phyloP scores from a whole-genome alignment of 1,140 invertebrate genomes.

The Chironomus striatipennis region DNA sequence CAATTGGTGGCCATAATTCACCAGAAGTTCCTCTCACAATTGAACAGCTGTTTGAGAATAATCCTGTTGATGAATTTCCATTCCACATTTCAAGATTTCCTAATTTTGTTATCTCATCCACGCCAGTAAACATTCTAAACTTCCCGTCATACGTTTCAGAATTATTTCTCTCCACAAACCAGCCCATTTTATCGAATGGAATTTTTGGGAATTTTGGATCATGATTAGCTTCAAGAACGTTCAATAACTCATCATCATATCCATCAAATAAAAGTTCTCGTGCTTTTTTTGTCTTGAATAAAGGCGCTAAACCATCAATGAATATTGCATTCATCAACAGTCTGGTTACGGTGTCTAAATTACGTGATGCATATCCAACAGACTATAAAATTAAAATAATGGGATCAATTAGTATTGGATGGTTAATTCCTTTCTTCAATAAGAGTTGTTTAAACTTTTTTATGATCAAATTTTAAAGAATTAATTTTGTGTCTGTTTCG shows the following conservation, averaged over 20 bases:
- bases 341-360: constrained; percentile 40
- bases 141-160: constrained; percentile 61
- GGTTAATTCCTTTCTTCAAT: too few relatives aligned
- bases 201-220: constrained; percentile 47
- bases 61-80: constrained; percentile 45
- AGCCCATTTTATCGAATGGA: constrained; percentile 64
- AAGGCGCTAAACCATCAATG: constrained; percentile 44
- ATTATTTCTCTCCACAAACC: constrained; percentile 69
- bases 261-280: constrained; percentile 64
- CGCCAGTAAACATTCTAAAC: constrained; percentile 65
- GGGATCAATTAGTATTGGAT: too few relatives aligned
- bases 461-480: too few relatives aligned
- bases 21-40: constrained; percentile 60
- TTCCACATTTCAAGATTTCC: constrained; percentile 62
- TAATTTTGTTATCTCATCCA: constrained; percentile 48
- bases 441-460: too few relatives aligned
- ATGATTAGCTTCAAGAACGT: constrained; percentile 46
- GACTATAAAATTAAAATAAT: constrained; percentile 45
- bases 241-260: constrained; percentile 57
- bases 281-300: constrained; percentile 55
- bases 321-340: constrained; percentile 44
- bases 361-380: constrained; percentile 48
- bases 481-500: too few relatives aligned
- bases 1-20: constrained; percentile 64
- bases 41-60: constrained; percentile 51